Base-by-base conservation (phyloP, 2,888 invertebrate species). In the Tanytarsus gracilentus region DNA sequence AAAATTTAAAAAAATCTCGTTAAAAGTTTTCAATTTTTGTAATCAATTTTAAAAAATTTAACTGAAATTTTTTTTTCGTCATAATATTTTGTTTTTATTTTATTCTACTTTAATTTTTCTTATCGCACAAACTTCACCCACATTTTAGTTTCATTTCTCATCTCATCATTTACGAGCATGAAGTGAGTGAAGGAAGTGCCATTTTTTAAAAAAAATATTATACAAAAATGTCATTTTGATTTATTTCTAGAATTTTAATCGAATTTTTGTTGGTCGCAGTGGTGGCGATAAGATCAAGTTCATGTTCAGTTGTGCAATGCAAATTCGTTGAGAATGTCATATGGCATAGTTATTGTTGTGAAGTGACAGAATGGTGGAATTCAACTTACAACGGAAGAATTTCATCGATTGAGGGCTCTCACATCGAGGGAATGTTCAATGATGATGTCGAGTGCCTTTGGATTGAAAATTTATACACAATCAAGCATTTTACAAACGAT, bases 401-500 rank as follows among this genome's bases (percentile, higher is more conserved):
- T 16, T 40, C 58, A 21, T 27, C 21, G 9, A 30, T 58, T 11
- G 44, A 58, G 30, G 58, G 58, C 11, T 29, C 44, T 18, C 58
- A 58, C 30, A 14, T 14, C 16, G n/a, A 11, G 11, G 8, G n/a
- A 7, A 11, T 23, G 8, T 29, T 21, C 4, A 58, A 18, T 11
- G 29, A 21, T 11, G 48, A 58, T 16, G 48, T 58, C 11, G 6
- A 48, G 9, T 21, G 29, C 14, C 11, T 58, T 1, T 8, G 58
- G 8, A 27, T 58, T 6, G 58, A 58, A 44, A 48, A 29, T 18
- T 18, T 29, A 7, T n/a, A 14, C 6, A 29, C 9, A 40, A 29
- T 48, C 11, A 26, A 58, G 23, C 30, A 23, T 48, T 48, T 58
- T 29, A 48, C 58, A 25, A 58, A 58, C 14, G 58, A 58, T 27